Evolutionary conservation across 2,888 invertebrate species (phyloP), one percentile per base, ranked within the genome.

Genomic region (Ellobium chinense): DNA sequence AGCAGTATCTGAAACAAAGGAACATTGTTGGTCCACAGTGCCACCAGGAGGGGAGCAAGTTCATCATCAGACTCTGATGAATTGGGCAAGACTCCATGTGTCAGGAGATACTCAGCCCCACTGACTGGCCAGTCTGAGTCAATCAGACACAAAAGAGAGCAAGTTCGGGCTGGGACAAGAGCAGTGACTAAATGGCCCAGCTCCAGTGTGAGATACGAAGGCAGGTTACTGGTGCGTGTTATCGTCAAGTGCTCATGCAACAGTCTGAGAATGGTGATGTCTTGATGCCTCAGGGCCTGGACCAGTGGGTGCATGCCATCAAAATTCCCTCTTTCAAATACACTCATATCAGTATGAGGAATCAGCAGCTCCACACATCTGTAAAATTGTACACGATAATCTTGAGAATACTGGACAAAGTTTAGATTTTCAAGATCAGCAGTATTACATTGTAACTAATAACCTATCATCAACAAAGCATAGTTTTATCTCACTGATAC

Each of bases 21-120:
- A 34, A 83, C 75, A 60, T 85, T 78, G 21, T 74, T 75, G 7
- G 78, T 80, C 54, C 86, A 85, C 21, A 90, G 63, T 14, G 89
- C 88, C 18, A 87, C 85, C 24, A 90, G 27, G 27, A 91, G 68
- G 21, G 91, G 89, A 21, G 90, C 88, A 66, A 90, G 70, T 56
- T 89, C 87, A 39, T 85, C 80, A 24, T 84, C 76, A n/a, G 69
- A 21, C 1, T 82, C 68, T 27, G 79, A 77, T 1, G 84, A 68
- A 72, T 88, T 85, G 9, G 86, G 82, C 24, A 74, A 65, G 18
- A 89, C 82, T n/a, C 89, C 89, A 24, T 83, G 74, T 36, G 85
- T 62, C 29, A 90, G 81, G 29, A 90, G 78, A 29, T 85, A 80
- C 65, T 85, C 81, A 5, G 87, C 86, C 29, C 86, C 85, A 7